Base-by-base conservation (phyloP, 2,888 invertebrate species). In the Drepana falcataria region DNA sequence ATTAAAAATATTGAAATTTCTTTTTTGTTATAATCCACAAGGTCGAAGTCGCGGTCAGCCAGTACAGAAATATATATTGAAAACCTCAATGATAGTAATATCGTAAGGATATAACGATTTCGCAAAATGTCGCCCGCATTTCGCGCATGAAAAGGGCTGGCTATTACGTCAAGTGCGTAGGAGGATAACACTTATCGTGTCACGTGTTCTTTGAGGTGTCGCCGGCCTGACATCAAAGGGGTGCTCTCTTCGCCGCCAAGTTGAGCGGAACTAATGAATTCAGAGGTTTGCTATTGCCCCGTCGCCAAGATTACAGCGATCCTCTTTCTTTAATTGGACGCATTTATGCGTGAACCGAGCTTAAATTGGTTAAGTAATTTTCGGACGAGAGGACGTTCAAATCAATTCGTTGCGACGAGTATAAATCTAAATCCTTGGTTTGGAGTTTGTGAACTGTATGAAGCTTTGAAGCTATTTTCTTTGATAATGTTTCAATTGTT, bases 171-270 rank as follows among this genome's bases (percentile, higher is more conserved):
- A 49, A 55, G 55, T 55, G 57, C 53, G 35, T 52, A 35, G 51
- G 53, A 48, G 57, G 55, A 47, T 40, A 44, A 48, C 48, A 47
- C 51, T 48, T 48, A 21, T 21, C 21, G 56, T 48, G 56, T 48
- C 51, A 21, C 37, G 51, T 52, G 56, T 55, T 55, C 56, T 60
- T 60, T 53, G 52, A 57, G 57, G 41, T 53, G 57, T 59, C 54
- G 48, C 55, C 7, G 35, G 48, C 37, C 55, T 58, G 53, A 59
- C 61, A 60, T 63, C 65, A 65, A 65, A 63, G 65, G 56, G 51
- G 52, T 52, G 57, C 55, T 58, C 57, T 56, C 54, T 55, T 56
- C 52, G 47, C 41, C 47, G 58, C 51, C 57, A 49, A 52, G 52
- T 53, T 54, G 56, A 56, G 56, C 58, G 55, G 48, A 60, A 56